Conservation (phyloP, 2,113 vertebrate genomes). For the Callipepla squamata region DNA sequence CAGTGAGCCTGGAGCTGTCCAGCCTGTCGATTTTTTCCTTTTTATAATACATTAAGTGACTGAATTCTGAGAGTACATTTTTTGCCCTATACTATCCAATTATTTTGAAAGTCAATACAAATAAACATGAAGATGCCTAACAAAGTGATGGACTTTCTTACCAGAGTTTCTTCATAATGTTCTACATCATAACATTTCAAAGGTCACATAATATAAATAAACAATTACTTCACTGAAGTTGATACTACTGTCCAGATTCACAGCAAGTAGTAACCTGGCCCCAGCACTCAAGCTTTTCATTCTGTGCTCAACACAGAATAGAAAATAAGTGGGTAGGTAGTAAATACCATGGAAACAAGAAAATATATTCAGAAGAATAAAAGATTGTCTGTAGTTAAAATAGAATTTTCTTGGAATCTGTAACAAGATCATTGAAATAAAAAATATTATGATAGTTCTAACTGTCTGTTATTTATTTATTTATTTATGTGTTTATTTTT, state of each 20-base stretch:
- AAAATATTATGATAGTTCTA: neutral
- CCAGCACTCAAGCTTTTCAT: slow-evolving; percentile 14
- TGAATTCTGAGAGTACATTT: neutral
- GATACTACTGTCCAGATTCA: slow-evolving; percentile 17
- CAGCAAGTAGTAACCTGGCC: slow-evolving; percentile 3
- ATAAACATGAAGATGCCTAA: neutral
- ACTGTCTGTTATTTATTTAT: neutral
- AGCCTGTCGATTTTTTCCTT: neutral
- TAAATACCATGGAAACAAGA: slow-evolving; percentile 45
- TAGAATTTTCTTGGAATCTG: neutral
- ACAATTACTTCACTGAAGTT: neutral
- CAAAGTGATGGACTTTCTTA: neutral
- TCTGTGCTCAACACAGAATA: slow-evolving; percentile 10
- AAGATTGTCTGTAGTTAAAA: neutral
- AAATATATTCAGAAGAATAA: neutral
- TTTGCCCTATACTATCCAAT: neutral
- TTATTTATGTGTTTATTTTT: neutral
- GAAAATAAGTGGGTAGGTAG: slow-evolving; percentile 40
- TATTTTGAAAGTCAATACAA: neutral
- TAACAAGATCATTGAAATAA: neutral
- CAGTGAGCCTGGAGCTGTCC: slow-evolving; percentile 34
- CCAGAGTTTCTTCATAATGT: neutral
- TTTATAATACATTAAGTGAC: neutral
- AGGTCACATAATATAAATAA: slow-evolving; percentile 42
- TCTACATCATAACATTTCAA: slow-evolving; percentile 13